Evolutionary conservation across 2,888 invertebrate genomes (phyloP).

Genomic region (Sisyra nigra): DNA sequence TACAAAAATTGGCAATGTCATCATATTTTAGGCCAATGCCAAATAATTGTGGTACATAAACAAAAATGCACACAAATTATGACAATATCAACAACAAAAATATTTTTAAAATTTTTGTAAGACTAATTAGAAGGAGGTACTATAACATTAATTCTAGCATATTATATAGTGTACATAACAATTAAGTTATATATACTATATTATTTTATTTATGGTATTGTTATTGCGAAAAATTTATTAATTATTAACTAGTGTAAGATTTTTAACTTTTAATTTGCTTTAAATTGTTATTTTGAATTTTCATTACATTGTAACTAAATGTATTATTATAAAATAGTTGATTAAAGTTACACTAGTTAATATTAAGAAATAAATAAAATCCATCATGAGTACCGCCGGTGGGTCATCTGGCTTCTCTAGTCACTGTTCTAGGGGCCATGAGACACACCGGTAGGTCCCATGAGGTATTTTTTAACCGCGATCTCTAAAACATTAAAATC

Average conservation of each 20-base stretch:
- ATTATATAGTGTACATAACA: too few species aligned
- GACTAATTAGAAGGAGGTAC: too few species aligned
- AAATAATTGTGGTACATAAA: too few species aligned
- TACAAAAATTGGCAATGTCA: too few species aligned
- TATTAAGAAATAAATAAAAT: neutral
- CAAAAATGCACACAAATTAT: too few species aligned
- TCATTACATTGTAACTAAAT: neutral
- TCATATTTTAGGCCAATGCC: too few species aligned
- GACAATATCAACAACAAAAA: too few species aligned
- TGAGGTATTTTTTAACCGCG: conserved; percentile 2
- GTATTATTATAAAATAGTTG: neutral
- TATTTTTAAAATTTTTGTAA: too few species aligned
- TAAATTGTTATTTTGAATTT: neutral
- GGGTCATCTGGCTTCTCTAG: conserved; percentile 5
- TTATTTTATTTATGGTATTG: too few species aligned
- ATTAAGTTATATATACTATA: too few species aligned
- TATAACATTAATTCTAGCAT: too few species aligned
- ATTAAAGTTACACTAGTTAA: conserved; percentile 2
- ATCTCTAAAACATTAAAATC: neutral
- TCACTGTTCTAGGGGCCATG: conserved; percentile 5
- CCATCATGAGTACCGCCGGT: conserved; percentile 7
- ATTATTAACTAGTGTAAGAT: conserved; percentile 1
- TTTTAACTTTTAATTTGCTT: neutral
- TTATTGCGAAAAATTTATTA: neutral
- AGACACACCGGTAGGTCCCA: conserved; percentile 7